These are phyloP conservation scores for Eupeodes latifasciatus DNA, from an alignment of 2,888 invertebrate species.

Conservation along the genomic window DNA sequence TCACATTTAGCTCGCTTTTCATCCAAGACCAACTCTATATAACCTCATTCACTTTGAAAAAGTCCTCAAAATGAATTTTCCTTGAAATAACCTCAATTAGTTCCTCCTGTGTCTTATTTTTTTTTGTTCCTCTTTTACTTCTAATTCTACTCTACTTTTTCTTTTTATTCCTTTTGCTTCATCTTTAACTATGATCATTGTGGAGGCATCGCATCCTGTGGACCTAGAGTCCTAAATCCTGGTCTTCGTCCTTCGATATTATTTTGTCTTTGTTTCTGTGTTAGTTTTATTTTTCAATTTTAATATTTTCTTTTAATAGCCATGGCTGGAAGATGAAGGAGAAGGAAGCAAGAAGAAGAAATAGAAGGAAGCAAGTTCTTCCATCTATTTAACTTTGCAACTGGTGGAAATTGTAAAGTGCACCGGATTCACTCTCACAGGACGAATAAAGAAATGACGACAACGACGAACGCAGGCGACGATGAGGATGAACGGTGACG, in stretches of 20 bases:
- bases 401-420: constrained; percentile 67
- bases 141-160: not conserved
- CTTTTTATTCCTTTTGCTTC: constrained; percentile 15
- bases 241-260: constrained; percentile 23
- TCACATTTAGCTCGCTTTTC: not conserved
- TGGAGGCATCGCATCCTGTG: constrained; percentile 6
- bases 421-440: constrained; percentile 28
- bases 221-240: not conserved
- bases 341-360: not conserved
- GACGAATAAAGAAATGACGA: not conserved
- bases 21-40: not conserved
- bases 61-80: constrained; percentile 54
- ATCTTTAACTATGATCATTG: constrained; percentile 28
- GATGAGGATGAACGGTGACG: not conserved
- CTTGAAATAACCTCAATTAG: constrained; percentile 73
- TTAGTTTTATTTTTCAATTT: constrained; percentile 33
- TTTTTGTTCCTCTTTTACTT: not conserved
- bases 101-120: constrained; percentile 44
- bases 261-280: constrained; percentile 20
- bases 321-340: not conserved
- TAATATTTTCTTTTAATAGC: constrained; percentile 51
- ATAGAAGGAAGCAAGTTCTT: constrained; percentile 55
- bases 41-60: constrained; percentile 40
- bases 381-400: constrained; percentile 75
- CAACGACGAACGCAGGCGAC: not conserved